These are phyloP conservation scores for Scophthalmus maximus DNA, from an alignment of 2,113 vertebrate species.

Conservation along the genomic window DNA sequence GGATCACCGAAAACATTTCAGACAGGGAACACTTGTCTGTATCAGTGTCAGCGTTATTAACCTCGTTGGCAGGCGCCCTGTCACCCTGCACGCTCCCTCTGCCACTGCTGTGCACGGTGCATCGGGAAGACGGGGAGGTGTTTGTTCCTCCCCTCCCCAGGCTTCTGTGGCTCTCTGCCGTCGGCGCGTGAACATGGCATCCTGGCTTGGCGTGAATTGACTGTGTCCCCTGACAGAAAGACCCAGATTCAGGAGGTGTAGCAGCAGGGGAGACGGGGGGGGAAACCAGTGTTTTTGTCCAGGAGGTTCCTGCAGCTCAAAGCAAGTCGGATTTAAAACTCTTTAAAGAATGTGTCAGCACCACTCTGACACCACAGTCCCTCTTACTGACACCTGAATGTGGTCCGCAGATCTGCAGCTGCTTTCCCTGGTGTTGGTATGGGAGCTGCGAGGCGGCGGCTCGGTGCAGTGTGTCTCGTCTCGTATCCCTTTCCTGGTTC, in stretches of 20 bases:
- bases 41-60: conserved; percentile 36
- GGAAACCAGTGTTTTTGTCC: conserved; percentile 17
- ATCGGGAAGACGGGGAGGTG: neutral
- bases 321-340: neutral
- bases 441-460: neutral
- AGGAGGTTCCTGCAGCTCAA: neutral
- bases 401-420: neutral
- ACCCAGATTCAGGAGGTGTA: conserved; percentile 25
- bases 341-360: neutral
- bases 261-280: conserved; percentile 22
- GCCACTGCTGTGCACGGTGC: conserved; percentile 9
- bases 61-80: conserved; percentile 21
- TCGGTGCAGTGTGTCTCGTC: no score
- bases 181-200: conserved; percentile 26
- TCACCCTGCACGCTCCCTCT: conserved; percentile 12
- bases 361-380: no score
- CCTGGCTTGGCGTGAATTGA: conserved; percentile 46
- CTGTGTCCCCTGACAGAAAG: conserved; percentile 47
- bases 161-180: conserved; percentile 40
- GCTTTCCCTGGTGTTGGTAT: neutral
- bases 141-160: no score
- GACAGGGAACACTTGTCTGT: conserved; percentile 17
- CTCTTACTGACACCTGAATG: no score
- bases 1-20: neutral
- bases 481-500: no score